Conservation (phyloP, 53 echinoderm and acorn worm genomes). For the Arbacia lixula region DNA sequence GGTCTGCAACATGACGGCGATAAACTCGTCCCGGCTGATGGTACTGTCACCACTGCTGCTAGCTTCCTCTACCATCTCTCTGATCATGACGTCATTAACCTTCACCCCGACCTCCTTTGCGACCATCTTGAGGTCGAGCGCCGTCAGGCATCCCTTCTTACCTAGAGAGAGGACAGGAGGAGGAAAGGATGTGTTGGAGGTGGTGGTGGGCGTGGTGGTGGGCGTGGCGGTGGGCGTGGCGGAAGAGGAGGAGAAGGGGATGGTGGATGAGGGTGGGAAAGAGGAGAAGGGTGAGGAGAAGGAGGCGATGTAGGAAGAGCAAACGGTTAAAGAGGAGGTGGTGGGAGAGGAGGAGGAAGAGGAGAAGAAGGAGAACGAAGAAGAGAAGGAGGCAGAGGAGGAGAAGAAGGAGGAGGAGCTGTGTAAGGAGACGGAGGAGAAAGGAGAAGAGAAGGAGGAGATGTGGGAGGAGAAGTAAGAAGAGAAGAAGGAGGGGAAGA, state of each 20-base stretch:
- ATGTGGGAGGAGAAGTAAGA: too few species aligned
- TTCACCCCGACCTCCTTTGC: slow-evolving; percentile 60
- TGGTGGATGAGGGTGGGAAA: background rate
- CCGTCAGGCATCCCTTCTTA: slow-evolving; percentile 50
- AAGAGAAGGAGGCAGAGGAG: background rate
- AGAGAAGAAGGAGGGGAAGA: too few species aligned
- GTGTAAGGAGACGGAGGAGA: background rate
- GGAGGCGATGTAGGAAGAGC: background rate
- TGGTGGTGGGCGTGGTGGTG: too few species aligned
- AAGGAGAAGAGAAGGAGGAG: background rate
- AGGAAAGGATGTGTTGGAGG: background rate
- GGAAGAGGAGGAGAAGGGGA: background rate
- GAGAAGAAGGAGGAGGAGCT: background rate
- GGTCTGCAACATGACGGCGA: slow-evolving; percentile 68
- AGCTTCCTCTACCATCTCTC: slow-evolving; percentile 65
- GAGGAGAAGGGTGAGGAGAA: background rate
- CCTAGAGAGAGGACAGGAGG: slow-evolving; percentile 5
- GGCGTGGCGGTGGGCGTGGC: too few species aligned
- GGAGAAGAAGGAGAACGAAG: background rate
- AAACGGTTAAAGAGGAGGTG: background rate
- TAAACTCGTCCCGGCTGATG: slow-evolving; percentile 60
- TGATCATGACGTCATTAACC: slow-evolving; percentile 53
- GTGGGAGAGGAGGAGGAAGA: background rate
- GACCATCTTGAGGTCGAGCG: slow-evolving; percentile 60
- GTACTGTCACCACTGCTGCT: slow-evolving; percentile 44